Conservation (phyloP, 2,113 vertebrate genomes). For the Triplophysa rosa region DNA sequence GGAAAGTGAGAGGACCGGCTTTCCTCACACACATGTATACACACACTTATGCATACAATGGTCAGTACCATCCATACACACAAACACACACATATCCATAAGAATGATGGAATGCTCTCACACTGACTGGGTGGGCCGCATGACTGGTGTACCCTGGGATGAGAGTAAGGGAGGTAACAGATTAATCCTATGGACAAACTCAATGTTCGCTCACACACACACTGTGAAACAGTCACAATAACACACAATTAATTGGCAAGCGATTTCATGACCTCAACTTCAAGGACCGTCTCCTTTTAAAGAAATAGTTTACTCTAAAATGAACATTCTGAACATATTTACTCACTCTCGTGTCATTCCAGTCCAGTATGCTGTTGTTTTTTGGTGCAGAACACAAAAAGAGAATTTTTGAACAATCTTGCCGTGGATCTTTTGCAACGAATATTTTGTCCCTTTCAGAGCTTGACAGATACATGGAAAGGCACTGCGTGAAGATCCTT, state of each 20-base stretch:
- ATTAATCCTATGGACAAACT: slow-evolving; percentile 57
- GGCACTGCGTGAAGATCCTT: neutral
- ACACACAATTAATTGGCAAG: slow-evolving; percentile 4
- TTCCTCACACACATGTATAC: slow-evolving; percentile 44
- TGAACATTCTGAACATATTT: neutral
- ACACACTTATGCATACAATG: slow-evolving; percentile 43
- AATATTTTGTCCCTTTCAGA: no score
- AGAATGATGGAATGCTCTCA: slow-evolving; percentile 66
- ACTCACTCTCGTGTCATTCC: neutral
- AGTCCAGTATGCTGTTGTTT: neutral
- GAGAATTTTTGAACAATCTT: no score
- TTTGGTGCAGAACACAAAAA: neutral
- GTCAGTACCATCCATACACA: slow-evolving; percentile 38
- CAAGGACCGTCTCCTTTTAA: neutral
- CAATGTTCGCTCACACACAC: slow-evolving; percentile 43
- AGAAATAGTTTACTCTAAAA: neutral
- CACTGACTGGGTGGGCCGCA: slow-evolving; percentile 76
- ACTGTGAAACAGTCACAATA: slow-evolving; percentile 10
- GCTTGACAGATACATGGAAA: no score
- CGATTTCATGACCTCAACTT: slow-evolving; percentile 14
- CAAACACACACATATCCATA: slow-evolving; percentile 49
- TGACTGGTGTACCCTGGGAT: slow-evolving; percentile 62
- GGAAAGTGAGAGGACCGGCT: slow-evolving; percentile 63
- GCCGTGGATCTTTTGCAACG: no score
- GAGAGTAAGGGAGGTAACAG: slow-evolving; percentile 63